Evolutionary conservation across 1,140 invertebrate species (phyloP).

Genomic region (Holotrichia oblita): DNA sequence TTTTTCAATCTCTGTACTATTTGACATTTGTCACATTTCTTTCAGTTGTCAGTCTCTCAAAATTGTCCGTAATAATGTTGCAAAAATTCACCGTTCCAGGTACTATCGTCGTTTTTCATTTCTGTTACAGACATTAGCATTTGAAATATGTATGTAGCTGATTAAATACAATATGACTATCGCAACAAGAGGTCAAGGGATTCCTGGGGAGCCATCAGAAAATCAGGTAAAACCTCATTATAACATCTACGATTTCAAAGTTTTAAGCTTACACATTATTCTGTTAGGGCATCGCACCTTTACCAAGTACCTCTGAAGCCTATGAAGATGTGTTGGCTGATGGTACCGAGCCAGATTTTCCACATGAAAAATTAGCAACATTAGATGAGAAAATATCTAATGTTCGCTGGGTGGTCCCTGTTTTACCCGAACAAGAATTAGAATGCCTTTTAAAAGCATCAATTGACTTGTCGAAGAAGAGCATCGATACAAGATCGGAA

Average conservation of each 20-base stretch:
- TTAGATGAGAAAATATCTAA: conserved; percentile 95
- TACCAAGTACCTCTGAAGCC: conserved; percentile 62
- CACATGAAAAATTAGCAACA: conserved; percentile 82
- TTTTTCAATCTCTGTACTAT: conserved; percentile 51
- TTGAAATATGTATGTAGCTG: conserved; percentile 38
- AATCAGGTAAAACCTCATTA: conserved; percentile 62
- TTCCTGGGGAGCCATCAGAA: conserved; percentile 67
- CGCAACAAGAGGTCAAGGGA: conserved; percentile 70
- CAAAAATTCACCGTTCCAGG: not conserved
- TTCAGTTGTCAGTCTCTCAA: conserved; percentile 28
- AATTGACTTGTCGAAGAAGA: conserved; percentile 84
- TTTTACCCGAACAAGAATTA: conserved; percentile 94
- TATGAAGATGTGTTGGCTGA: conserved; percentile 63
- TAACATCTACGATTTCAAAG: not conserved
- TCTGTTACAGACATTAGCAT: conserved; percentile 30
- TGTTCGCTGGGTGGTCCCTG: conserved; percentile 96
- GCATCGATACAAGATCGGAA: conserved; percentile 89
- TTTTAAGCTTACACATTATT: not conserved
- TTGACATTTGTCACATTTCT: conserved; percentile 53
- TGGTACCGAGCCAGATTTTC: conserved; percentile 79
- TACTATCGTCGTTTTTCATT: conserved; percentile 2
- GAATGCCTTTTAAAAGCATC: conserved; percentile 91
- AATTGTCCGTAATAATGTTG: conserved; percentile 31
- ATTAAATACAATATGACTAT: conserved; percentile 65
- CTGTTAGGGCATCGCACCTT: conserved; percentile 35